Percentiles rank a stretch among this genome's conserved stretches.
Evolutionary conservation across 2,888 invertebrate genomes (phyloP).

Genomic region (Apodemia duryi): DNA sequence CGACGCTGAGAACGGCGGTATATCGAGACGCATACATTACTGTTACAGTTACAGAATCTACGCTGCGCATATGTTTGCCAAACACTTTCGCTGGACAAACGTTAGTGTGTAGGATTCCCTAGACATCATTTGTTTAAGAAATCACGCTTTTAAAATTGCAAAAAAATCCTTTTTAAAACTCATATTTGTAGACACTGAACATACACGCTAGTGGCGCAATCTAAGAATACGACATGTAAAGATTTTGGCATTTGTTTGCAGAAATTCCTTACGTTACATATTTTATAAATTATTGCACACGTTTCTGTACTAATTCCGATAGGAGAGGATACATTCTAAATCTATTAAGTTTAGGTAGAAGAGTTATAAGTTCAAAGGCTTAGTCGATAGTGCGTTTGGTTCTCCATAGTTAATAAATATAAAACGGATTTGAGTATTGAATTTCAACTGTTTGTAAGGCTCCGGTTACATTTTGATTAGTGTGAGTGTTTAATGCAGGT

Average conservation of each 20-base stretch:
- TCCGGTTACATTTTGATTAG: too few relatives aligned
- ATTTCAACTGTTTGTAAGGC: not conserved
- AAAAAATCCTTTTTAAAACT: not conserved
- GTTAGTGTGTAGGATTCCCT: too few relatives aligned
- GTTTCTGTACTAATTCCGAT: slow-evolving; percentile 29
- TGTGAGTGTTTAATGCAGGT: too few relatives aligned
- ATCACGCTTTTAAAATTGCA: too few relatives aligned
- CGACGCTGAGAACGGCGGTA: too few relatives aligned
- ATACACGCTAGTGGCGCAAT: slow-evolving; percentile 32
- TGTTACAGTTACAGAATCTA: too few relatives aligned
- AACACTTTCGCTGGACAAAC: too few relatives aligned
- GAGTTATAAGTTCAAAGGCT: not conserved
- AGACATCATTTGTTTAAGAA: too few relatives aligned
- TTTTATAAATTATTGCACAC: slow-evolving; percentile 62
- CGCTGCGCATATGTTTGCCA: too few relatives aligned
- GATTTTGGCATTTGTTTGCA: slow-evolving; percentile 71
- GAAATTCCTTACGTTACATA: slow-evolving; percentile 48
- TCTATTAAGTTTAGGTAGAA: slow-evolving; percentile 11
- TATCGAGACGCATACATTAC: too few relatives aligned
- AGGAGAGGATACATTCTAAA: slow-evolving; percentile 27
- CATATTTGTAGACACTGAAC: not conserved
- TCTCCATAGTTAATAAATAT: not conserved
- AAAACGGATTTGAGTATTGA: not conserved
- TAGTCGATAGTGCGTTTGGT: not conserved
- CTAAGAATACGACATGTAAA: slow-evolving; percentile 49